phyloP scores from a whole-genome alignment of 2,888 invertebrate genomes.

The Lamellibrachia columna region DNA sequence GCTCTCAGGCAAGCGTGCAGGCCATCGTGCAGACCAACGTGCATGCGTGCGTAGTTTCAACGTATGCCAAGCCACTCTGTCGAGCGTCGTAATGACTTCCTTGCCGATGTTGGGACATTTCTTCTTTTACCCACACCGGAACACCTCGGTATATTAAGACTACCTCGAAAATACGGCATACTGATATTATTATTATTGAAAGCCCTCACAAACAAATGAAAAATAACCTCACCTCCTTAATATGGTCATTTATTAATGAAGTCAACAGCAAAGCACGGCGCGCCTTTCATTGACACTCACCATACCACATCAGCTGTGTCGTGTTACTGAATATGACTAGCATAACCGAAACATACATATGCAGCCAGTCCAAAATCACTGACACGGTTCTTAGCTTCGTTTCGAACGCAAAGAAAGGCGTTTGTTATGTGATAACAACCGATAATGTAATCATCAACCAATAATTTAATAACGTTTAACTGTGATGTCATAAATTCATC shows the following conservation, averaged over 20 bases:
- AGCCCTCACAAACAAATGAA: not conserved
- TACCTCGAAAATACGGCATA: not conserved
- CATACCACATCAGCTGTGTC: not conserved
- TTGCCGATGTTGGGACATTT: not conserved
- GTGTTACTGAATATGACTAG: not conserved
- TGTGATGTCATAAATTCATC: not conserved
- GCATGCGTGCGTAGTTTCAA: not conserved
- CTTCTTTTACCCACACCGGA: not conserved
- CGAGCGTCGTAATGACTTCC: not conserved
- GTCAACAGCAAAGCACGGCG: not conserved
- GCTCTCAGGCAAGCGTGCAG: not conserved
- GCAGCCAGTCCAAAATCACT: not conserved
- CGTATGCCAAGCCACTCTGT: not conserved
- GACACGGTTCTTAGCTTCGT: not conserved
- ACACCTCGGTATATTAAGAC: no score
- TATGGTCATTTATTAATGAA: not conserved
- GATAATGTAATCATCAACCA: not conserved
- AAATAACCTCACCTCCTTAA: not conserved
- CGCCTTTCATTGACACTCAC: not conserved
- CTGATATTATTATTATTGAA: no score
- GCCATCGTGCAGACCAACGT: not conserved
- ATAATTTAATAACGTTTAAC: not conserved
- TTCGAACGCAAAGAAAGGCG: not conserved
- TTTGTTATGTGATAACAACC: not conserved
- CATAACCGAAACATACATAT: not conserved